Evolutionary conservation across 2,888 invertebrate genomes (phyloP), one percentile per base, ranked within the genome.

Genomic region (Drosophila antonietae): DNA sequence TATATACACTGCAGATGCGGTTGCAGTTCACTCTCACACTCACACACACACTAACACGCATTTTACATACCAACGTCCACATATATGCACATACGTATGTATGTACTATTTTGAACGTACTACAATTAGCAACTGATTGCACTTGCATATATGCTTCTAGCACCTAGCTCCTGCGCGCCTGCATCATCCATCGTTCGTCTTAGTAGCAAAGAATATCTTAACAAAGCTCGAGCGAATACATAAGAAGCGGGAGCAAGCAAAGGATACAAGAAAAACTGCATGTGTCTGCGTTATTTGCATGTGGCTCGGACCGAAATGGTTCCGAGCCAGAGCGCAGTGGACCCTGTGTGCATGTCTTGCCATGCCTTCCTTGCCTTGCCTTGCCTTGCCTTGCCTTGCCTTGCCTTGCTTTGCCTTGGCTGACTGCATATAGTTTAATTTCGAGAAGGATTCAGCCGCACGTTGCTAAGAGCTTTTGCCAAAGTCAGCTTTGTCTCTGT

Each of bases 231-330:
- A 69, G 73, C 77, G 55, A 88, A 72, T 88, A 83, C 81, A 83
- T 83, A 88, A 86, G 85, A 76, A 73, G 68, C 65, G 60, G 60
- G 35, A 59, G 43, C 70, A 61, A 61, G 72, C 65, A 74, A 75
- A 78, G 81, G 81, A 83, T 83, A 83, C 77, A 70, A 88, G 87
- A 89, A 87, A 89, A 89, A 84, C 70, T 89, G 88, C 82, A 87
- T 89, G 82, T 89, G 89, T 87, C 85, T 84, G 89, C 89, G 88
- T 81, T 84, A 84, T 84, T 84, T 89, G 84, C 84, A 84, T 84
- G 88, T 83, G 84, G 87, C 89, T 87, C 73, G 71, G 81, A 81
- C 87, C 78, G 65, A 78, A 78, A 83, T 81, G 84, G 70, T 78
- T 86, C 73, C 67, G 65, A 63, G 62, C 35, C 55, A 49, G 75